These are phyloP conservation scores for Thunnus maccoyii DNA, from an alignment of 2,113 vertebrate genomes.

Conservation along the genomic window DNA sequence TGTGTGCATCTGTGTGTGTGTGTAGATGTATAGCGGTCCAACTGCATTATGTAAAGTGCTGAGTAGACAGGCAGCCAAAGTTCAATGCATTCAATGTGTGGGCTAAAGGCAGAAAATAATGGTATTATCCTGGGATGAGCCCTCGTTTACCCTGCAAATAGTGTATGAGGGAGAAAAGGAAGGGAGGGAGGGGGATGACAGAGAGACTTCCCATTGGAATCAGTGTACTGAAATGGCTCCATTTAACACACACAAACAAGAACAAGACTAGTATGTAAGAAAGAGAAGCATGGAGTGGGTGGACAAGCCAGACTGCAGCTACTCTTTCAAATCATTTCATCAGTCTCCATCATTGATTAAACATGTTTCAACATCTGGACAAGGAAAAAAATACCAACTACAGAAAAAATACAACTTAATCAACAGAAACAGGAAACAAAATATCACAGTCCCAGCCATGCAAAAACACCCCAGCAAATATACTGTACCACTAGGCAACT, in stretches of 20 bases:
- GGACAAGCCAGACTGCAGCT: not conserved
- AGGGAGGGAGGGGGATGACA: not conserved
- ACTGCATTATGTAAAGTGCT: slow-evolving; percentile 58
- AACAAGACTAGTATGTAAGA: slow-evolving; percentile 1
- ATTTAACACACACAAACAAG: slow-evolving; percentile 51
- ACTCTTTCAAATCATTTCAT: slow-evolving; percentile 41
- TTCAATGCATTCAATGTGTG: slow-evolving; percentile 61
- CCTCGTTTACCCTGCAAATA: slow-evolving; percentile 67
- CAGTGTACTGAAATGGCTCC: slow-evolving; percentile 52
- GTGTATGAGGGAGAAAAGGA: slow-evolving; percentile 14
- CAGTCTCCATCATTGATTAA: not conserved
- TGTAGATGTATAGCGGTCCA: slow-evolving; percentile 21
- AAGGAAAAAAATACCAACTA: too few relatives aligned
- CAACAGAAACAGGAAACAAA: too few relatives aligned
- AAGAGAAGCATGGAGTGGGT: not conserved
- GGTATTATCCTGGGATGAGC: slow-evolving; percentile 67
- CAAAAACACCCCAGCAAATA: not conserved
- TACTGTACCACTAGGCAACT: not conserved
- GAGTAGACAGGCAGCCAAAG: slow-evolving; percentile 48
- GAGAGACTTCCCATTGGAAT: slow-evolving; percentile 26
- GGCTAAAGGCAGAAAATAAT: slow-evolving; percentile 72
- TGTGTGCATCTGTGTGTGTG: slow-evolving; percentile 3
- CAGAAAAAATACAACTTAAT: too few relatives aligned
- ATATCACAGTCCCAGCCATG: too few relatives aligned
- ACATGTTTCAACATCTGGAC: too few relatives aligned